Evolutionary conservation across 2,113 vertebrate genomes (phyloP).

Genomic region (Daphoenositta chrysoptera): DNA sequence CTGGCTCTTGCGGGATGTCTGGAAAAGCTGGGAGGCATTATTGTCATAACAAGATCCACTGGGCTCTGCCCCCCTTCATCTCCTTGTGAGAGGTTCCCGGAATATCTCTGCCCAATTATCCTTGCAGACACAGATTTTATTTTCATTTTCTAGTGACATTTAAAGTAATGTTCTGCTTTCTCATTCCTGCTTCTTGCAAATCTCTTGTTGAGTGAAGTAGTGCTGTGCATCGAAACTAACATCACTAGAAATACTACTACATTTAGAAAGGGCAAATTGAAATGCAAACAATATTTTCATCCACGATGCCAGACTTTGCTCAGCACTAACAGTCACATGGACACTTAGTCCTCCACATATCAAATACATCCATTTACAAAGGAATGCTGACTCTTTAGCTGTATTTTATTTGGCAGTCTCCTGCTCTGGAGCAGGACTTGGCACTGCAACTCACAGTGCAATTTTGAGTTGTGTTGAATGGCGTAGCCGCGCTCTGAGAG

Average conservation of each 20-base stretch:
- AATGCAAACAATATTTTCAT: constrained; percentile 3
- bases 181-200: background rate
- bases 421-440: constrained; percentile 26
- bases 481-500: background rate
- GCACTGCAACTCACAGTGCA: background rate
- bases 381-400: constrained; percentile 16
- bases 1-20: background rate
- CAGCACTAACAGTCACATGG: background rate
- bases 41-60: background rate
- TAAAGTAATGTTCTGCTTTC: background rate
- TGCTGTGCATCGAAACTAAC: background rate
- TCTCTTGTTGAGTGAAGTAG: background rate
- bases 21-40: background rate
- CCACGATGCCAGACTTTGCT: background rate
- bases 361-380: constrained; percentile 9
- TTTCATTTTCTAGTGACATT: constrained; percentile 37
- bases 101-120: background rate
- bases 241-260: background rate
- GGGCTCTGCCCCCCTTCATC: background rate
- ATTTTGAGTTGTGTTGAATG: background rate
- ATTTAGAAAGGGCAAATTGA: constrained; percentile 10
- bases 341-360: background rate
- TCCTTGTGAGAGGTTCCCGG: background rate
- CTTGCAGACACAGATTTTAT: background rate
- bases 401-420: constrained; percentile 35